Base-by-base conservation (phyloP, 1,140 invertebrate species). In the Trinorchestia longiramus region DNA sequence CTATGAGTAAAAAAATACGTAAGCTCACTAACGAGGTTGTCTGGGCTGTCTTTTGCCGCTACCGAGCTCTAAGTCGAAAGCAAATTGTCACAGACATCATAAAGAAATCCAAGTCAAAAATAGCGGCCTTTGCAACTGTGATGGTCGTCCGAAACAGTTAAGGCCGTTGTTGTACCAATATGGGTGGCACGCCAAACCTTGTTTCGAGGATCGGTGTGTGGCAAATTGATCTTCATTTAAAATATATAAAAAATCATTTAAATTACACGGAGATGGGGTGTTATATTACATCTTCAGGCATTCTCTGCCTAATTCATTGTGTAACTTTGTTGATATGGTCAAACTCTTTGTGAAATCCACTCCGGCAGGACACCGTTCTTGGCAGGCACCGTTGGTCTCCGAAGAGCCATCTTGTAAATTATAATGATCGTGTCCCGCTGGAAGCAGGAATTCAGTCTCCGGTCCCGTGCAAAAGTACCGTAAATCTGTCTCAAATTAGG, bases 401-500 rank as follows among this genome's bases (percentile, higher is more conserved):
- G 8, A 8, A 43, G 43, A 94, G 43, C 15, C 43, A 36, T 40
- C 6, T 43, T 47, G 92, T 44, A 94, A 94, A 94, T 94, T 45
- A 43, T 36, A 40, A 45, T 8, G 92, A 94, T 94, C 43, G 44
- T 40, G 41, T 28, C 4, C 6, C 44, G 8, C 92, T 42, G 92
- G 15, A 47, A 44, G 92, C 43, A 94, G 92, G 19, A 44, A 44
- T 94, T 40, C 88, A 15, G 92, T 47, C 92, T 43, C 92, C 44
- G 92, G 41, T 6, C 92, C 41, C 11, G 11, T 19, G 92, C 8
- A 43, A 43, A 44, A 94, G 92, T 94, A 8, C 92, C 92, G 92
- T 94, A 94, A 94, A 94, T 94, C 92, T 94, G 43, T 8, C 44
- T 44, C 40, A 40, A 94, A 94, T 94, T 94, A 47, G 92, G 92